phyloP scores from a whole-genome alignment of 2,888 invertebrate genomes.

The Oscheius onirici region DNA sequence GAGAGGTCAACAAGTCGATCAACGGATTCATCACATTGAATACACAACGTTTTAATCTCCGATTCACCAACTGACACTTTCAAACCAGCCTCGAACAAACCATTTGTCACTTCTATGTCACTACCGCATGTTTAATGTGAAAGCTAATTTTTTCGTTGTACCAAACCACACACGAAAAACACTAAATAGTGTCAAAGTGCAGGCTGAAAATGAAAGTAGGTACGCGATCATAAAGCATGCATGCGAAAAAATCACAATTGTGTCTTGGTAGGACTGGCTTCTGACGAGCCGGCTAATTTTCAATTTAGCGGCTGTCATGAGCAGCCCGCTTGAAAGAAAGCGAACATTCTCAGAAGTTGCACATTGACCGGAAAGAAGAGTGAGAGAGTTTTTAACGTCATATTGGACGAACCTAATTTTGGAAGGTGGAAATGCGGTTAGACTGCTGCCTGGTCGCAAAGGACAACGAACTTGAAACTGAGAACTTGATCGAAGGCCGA shows the following conservation, averaged over 20 bases:
- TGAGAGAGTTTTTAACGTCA: conserved; percentile 12
- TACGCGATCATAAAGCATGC: conserved; percentile 3
- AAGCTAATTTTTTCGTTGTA: too few relatives aligned
- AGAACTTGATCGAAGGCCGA: conserved; percentile 20
- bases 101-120: conserved; percentile 13
- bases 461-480: conserved; percentile 24
- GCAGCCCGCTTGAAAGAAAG: neutral
- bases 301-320: conserved; percentile 7
- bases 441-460: neutral
- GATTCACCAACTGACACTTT: conserved; percentile 15
- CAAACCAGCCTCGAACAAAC: conserved; percentile 4
- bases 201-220: too few relatives aligned
- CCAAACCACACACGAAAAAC: too few relatives aligned
- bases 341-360: too few relatives aligned
- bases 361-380: too few relatives aligned
- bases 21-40: conserved; percentile 13
- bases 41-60: conserved; percentile 7
- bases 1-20: too few relatives aligned
- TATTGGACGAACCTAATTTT: conserved; percentile 20
- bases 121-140: too few relatives aligned
- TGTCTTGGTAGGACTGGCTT: conserved; percentile 1
- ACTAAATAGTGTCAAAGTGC: too few relatives aligned
- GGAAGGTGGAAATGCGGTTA: conserved; percentile 22
- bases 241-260: neutral
- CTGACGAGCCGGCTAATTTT: conserved; percentile 17